These are phyloP conservation scores for Sus scrofa DNA, from an alignment of 2,113 vertebrate genomes.

Conservation along the genomic window T2T-Sscrofa CM000812.6:104801001-104801500, in stretches of 20 bases:
- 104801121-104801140: slow-evolving; percentile 60
- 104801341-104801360: slow-evolving; percentile 75
- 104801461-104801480: slow-evolving; percentile 71
- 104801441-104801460: slow-evolving; percentile 66
- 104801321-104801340: slow-evolving; percentile 65
- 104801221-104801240: slow-evolving; percentile 75
- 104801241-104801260: slow-evolving; percentile 68
- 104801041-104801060: slow-evolving; percentile 69
- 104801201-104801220: slow-evolving; percentile 57
- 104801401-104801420: slow-evolving; percentile 72
- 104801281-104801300: slow-evolving; percentile 76
- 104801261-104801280: slow-evolving; percentile 78
- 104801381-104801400: slow-evolving; percentile 73
- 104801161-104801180: slow-evolving; percentile 72
- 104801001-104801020: slow-evolving; percentile 68
- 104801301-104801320: slow-evolving; percentile 77
- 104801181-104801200: slow-evolving; percentile 71
- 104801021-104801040: slow-evolving; percentile 66
- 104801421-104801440: slow-evolving; percentile 73
- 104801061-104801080: slow-evolving; percentile 72
- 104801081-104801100: slow-evolving; percentile 74
- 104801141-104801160: slow-evolving; percentile 55
- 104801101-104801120: slow-evolving; percentile 62
- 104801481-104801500: slow-evolving; percentile 54
- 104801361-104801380: slow-evolving; percentile 75